Conservation (phyloP, 2,888 invertebrate species). For the Drosophila niveifrons region DNA sequence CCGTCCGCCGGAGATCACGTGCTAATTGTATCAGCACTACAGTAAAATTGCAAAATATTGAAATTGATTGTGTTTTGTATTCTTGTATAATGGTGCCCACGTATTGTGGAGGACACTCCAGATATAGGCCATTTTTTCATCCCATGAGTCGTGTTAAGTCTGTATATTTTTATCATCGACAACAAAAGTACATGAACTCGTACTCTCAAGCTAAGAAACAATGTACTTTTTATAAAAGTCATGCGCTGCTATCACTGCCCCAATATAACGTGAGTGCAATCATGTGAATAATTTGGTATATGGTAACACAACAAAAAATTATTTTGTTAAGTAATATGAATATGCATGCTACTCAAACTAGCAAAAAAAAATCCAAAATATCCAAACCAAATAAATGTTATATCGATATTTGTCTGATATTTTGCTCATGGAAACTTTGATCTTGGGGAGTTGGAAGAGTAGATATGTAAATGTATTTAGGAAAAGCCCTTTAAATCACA, state of each 20-base stretch:
- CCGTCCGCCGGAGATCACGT: slow-evolving; percentile 49
- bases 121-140: slow-evolving; percentile 40
- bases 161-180: slow-evolving; percentile 23
- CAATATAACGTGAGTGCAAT: slow-evolving; percentile 37
- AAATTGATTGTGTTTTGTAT: not conserved
- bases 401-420: not conserved
- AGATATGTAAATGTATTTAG: not conserved
- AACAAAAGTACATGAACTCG: slow-evolving; percentile 14
- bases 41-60: not conserved
- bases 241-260: not conserved
- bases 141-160: slow-evolving; percentile 21
- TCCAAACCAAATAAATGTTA: not conserved
- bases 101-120: slow-evolving; percentile 30
- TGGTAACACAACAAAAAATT: not conserved
- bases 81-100: slow-evolving; percentile 47
- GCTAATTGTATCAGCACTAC: not conserved
- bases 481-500: not conserved
- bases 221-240: slow-evolving; percentile 5
- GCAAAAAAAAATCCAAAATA: not conserved
- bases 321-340: not conserved
- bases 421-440: not conserved
- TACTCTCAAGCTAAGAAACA: slow-evolving; percentile 24
- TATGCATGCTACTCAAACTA: not conserved
- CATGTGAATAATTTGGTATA: not conserved
- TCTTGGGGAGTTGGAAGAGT: not conserved